Evolutionary conservation across 2,888 invertebrate species (phyloP), one percentile per base, ranked within the genome.

Genomic region (Drosophila mimetica): DNA sequence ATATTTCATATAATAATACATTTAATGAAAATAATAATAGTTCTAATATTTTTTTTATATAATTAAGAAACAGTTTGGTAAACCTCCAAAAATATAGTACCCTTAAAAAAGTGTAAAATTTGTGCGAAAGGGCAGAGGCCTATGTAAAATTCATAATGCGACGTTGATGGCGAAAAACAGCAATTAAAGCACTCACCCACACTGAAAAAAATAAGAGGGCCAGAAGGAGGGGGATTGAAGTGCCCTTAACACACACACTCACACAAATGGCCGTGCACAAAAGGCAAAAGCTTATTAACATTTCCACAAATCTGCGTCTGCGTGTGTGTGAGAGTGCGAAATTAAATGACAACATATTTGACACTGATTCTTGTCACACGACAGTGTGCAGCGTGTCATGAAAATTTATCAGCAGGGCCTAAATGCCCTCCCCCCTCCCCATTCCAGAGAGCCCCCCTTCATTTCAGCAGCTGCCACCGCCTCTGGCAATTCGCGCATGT

Each of bases 331-430:
- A 59, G 74, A 76, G 76, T 86, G 88, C 86, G 85, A 84, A 84
- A 84, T 84, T 88, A 84, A 88, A 84, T 84, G 84, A 84, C 84
- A 84, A 88, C 88, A 88, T 84, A 88, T 84, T 84, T 84, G 84
- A 84, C 84, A 84, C 84, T 84, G 84, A 88, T 84, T 84, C 84
- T 84, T 84, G 84, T 84, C 88, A 84, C 71, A 74, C 58, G 78
- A 84, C 88, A 84, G 72, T 66, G 86, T 72, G 70, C 74, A 61
- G 79, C 74, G 70, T 77, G 79, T 79, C 83, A 82, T 73, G 77
- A 75, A 88, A 86, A 87, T 87, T 83, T 87, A 83, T 83, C 88
- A 87, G 77, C 75, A 52, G 69, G 66, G 73, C 71, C 86, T 87
- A 87, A 88, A 76, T 77, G 84, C 65, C 63, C 39, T 48, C 51